Conservation (phyloP, 2,888 invertebrate genomes). For the Trilocha varians region DNA sequence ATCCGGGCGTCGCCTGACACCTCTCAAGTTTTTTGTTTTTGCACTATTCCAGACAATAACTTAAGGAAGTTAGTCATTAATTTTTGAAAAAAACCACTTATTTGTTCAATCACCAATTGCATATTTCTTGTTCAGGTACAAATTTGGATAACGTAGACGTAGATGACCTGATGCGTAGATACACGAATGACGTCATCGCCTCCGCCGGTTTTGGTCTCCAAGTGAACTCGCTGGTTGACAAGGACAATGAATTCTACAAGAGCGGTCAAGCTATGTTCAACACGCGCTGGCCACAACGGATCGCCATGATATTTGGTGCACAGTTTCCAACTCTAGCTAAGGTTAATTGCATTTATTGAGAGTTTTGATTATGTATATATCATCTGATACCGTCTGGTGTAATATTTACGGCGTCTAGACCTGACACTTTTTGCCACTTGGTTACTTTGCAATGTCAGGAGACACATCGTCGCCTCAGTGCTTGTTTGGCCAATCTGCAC, state of each 20-base stretch:
- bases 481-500: too few relatives aligned
- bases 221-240: conserved; percentile 65
- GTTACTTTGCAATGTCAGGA: too few relatives aligned
- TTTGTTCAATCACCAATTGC: too few relatives aligned
- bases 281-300: conserved; percentile 1
- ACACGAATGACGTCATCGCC: conserved; percentile 74
- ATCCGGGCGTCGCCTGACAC: too few relatives aligned
- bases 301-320: background rate
- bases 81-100: too few relatives aligned
- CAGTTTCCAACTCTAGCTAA: conserved; percentile 1
- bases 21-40: too few relatives aligned
- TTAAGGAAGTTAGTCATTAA: too few relatives aligned
- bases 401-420: too few relatives aligned
- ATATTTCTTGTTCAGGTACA: background rate
- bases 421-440: too few relatives aligned
- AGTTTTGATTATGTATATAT: background rate
- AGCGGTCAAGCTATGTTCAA: conserved; percentile 16
- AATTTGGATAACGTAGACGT: conserved; percentile 34
- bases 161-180: conserved; percentile 61
- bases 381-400: too few relatives aligned
- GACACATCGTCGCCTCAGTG: too few relatives aligned
- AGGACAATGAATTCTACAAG: conserved; percentile 67
- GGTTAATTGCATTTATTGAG: background rate
- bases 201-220: conserved; percentile 70
- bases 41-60: too few relatives aligned